Evolutionary conservation across 1,140 invertebrate genomes (phyloP).

Genomic region (Sarcophaga peregrina): DNA sequence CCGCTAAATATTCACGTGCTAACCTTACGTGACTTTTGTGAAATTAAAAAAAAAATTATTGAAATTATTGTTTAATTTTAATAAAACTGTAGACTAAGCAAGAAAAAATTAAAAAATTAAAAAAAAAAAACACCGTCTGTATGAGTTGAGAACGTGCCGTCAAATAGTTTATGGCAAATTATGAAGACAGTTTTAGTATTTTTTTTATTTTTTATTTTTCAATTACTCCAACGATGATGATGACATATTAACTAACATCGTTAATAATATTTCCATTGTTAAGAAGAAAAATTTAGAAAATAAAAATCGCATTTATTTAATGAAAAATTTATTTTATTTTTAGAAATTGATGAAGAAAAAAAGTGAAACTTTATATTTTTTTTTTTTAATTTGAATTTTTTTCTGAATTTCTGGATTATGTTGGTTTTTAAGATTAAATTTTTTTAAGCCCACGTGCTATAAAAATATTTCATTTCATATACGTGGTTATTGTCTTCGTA

Average conservation of each 20-base stretch:
- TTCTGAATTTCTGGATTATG: not conserved
- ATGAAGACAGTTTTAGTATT: constrained; percentile 6
- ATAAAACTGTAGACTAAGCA: not conserved
- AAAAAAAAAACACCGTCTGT: not conserved
- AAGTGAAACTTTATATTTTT: too few species aligned
- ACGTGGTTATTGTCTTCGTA: too few species aligned
- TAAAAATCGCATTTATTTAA: too few species aligned
- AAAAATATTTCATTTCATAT: too few species aligned
- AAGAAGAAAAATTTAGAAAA: too few species aligned
- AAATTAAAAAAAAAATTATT: too few species aligned
- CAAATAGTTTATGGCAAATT: constrained; percentile 9
- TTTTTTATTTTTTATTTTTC: not conserved
- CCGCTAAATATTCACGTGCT: not conserved
- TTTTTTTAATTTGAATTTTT: not conserved
- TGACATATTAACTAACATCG: too few species aligned
- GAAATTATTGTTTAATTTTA: not conserved
- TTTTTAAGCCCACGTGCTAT: too few species aligned
- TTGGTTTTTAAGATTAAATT: not conserved
- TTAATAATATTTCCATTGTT: too few species aligned
- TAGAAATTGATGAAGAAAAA: too few species aligned
- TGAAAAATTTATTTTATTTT: too few species aligned
- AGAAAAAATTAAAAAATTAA: not conserved
- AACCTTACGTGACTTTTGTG: not conserved
- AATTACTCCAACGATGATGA: too few species aligned
- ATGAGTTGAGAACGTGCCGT: not conserved